Evolutionary conservation across 2,797 vertebrate species (phyloP), one percentile per base, ranked within the genome.

Genomic region (Etheostoma perlongum): DNA sequence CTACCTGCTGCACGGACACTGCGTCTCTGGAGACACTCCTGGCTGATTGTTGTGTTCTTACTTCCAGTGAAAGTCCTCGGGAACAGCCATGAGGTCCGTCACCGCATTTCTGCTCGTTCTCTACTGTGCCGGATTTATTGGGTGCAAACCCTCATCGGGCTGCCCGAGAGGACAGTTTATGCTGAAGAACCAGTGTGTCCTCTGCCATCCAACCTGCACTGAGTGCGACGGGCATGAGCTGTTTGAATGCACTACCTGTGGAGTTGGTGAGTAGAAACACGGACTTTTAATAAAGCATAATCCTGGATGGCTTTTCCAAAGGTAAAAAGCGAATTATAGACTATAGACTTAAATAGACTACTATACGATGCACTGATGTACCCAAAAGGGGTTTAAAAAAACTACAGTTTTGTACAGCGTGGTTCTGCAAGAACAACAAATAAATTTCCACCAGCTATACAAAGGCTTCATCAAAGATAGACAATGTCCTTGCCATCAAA

Each of bases 221-320:
- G 94, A 95, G 92, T 96, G 96, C 89, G 79, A 61, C 57, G 96
- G 96, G 1, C 95, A 95, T 13, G 95, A 96, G 92, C 94, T 95
- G 21, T 96, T 93, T 82, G 89, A 96, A 64, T 96, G 96, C 86
- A 94, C 92, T 25, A 92, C 91, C 88, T 96, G 96, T 92, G 96
- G 93, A 89, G 90, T 95, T 64, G 94, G 96, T 96, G 88, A 95
- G 95, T 85, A 18, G 7, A 2, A 68, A 27, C 16, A 23, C 19
- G 5, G 19, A 30, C 10, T 65, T 74, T 48, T 9, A 66, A 23
- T 18, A 9, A 4, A 12, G 13, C 2, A 25, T 44, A 1, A 55
- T 51, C 9, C 54, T 33, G 5, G 25, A 25, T n/a, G 48, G n/a
- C 1, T 55, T 68, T 51, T 33, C 2, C 2, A 25, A 42, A 66